These are phyloP conservation scores for Helicoverpa assulta DNA, from an alignment of 2,888 invertebrate species.

Conservation along the genomic window DNA sequence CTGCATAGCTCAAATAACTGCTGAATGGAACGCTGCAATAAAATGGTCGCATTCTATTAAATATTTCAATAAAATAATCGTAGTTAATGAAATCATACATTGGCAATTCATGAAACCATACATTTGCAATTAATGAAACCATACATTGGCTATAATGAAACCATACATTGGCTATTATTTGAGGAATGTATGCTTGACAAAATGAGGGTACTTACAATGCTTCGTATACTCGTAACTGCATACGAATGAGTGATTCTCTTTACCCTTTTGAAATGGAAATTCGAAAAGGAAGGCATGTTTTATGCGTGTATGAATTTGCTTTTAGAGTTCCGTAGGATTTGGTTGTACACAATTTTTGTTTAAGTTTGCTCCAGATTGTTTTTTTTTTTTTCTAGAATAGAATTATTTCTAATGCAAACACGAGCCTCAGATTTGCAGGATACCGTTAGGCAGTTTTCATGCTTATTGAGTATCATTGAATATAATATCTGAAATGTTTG, in stretches of 20 bases:
- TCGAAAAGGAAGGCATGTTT: constrained; percentile 17
- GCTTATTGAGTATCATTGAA: too few relatives aligned
- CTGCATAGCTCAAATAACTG: background rate
- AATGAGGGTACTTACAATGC: constrained; percentile 10
- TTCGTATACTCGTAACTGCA: constrained; percentile 15
- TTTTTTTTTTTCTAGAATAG: too few relatives aligned
- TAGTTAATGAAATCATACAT: background rate
- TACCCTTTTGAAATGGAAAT: background rate
- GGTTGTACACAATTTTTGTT: background rate
- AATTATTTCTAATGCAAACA: too few relatives aligned
- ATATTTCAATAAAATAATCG: background rate
- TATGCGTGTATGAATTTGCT: background rate
- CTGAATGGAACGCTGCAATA: background rate
- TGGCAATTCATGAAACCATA: background rate
- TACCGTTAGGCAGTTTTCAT: too few relatives aligned
- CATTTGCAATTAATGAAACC: background rate
- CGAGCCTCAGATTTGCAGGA: too few relatives aligned
- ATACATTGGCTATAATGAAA: background rate
- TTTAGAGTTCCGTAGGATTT: background rate
- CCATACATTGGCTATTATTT: background rate
- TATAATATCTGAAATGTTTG: too few relatives aligned
- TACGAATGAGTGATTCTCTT: constrained; percentile 3
- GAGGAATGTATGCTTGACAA: background rate
- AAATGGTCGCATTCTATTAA: background rate
- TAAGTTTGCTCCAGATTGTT: too few relatives aligned